Conservation (phyloP, 2,888 invertebrate species). For the Colletes collaris region DNA sequence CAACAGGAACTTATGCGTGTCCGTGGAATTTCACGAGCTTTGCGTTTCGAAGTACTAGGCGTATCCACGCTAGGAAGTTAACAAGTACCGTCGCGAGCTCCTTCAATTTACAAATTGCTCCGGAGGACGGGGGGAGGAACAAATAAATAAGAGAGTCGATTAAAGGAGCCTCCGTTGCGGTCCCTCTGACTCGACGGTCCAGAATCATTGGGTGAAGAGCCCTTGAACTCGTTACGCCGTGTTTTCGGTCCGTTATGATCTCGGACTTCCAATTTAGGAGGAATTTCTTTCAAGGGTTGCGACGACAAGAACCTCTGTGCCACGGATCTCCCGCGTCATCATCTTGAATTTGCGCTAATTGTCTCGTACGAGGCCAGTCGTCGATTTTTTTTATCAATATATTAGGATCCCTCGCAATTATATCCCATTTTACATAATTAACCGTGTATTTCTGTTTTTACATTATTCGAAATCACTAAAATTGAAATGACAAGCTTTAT, state of each 20-base stretch:
- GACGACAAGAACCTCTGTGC: neutral
- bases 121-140: neutral
- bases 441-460: no score
- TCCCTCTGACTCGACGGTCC: slow-evolving; percentile 31
- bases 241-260: slow-evolving; percentile 39
- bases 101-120: slow-evolving; percentile 39
- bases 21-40: no score
- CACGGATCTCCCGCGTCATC: neutral
- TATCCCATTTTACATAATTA: no score
- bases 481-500: no score
- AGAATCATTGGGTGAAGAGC: slow-evolving; percentile 35
- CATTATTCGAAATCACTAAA: no score
- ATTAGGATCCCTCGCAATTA: no score
- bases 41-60: no score
- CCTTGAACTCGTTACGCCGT: slow-evolving; percentile 32
- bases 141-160: slow-evolving; percentile 38
- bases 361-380: no score
- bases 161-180: slow-evolving; percentile 36
- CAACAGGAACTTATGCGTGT: neutral
- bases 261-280: slow-evolving; percentile 31
- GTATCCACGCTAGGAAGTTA: no score
- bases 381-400: no score
- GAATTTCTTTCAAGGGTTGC: slow-evolving; percentile 12
- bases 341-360: neutral
- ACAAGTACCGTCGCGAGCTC: neutral